phyloP scores from a whole-genome alignment of 2,113 vertebrate species.

The Struthio camelus region DNA sequence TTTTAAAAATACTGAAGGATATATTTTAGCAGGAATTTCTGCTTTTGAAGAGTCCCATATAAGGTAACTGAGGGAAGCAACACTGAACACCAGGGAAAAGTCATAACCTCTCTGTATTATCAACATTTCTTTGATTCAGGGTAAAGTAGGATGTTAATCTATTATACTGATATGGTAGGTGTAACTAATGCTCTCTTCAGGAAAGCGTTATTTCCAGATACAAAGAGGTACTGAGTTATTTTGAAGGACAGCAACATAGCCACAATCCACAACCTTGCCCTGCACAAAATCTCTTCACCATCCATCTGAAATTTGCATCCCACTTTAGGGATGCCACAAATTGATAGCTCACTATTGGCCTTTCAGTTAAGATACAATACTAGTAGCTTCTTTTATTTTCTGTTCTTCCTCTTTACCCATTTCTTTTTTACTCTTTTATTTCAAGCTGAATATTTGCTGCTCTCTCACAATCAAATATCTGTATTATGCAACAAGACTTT shows the following conservation, averaged over 20 bases:
- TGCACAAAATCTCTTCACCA: not conserved
- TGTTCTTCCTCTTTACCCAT: too few species aligned
- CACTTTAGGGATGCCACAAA: not conserved
- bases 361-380: not conserved
- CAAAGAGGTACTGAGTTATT: not conserved
- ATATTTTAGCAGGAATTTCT: too few species aligned
- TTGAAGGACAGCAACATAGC: not conserved
- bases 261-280: not conserved
- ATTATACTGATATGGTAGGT: rapidly evolving
- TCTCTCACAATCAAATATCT: not conserved
- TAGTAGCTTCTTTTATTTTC: not conserved
- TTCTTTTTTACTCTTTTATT: not conserved
- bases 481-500: not conserved
- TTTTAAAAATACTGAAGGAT: not conserved
- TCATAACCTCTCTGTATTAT: not conserved
- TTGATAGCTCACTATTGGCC: not conserved
- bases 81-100: not conserved
- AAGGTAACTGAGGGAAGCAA: not conserved
- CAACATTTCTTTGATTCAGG: not conserved
- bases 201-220: not conserved
- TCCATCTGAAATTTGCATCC: not conserved
- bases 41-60: not conserved
- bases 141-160: not conserved
- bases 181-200: not conserved
- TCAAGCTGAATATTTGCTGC: not conserved